phyloP scores from a whole-genome alignment of 2,113 vertebrate genomes.

The Pampusana beccarii region DNA sequence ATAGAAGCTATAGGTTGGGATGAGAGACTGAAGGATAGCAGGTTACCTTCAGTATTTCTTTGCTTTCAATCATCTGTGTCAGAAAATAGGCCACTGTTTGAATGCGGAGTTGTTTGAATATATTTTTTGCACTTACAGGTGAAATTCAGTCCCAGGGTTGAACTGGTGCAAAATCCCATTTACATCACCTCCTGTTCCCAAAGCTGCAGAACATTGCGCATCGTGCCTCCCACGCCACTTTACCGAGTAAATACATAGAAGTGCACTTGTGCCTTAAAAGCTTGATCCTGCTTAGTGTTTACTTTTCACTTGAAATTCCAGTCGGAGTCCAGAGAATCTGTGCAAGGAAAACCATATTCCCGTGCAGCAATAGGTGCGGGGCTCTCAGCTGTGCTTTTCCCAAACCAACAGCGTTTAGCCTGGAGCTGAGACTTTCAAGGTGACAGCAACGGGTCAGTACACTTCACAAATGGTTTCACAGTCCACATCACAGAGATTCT shows the following conservation, averaged over 20 bases:
- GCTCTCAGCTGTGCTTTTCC: not conserved
- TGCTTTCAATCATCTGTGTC: not conserved
- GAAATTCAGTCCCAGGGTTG: not conserved
- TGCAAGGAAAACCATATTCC: not conserved
- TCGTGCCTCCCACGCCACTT: not conserved
- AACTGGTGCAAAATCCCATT: not conserved
- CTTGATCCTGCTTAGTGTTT: not conserved
- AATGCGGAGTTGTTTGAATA: not conserved
- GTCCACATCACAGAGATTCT: not conserved
- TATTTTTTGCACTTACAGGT: not conserved
- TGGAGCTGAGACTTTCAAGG: not conserved
- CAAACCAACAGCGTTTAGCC: not conserved
- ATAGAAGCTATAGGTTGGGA: not conserved
- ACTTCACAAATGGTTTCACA: slow-evolving; percentile 23
- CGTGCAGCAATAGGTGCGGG: not conserved
- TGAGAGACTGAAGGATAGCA: not conserved
- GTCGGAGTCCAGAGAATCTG: not conserved
- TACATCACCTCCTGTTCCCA: not conserved
- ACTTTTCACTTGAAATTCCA: not conserved
- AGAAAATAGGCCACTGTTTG: rapidly evolving
- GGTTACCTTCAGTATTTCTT: not conserved
- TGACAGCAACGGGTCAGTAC: not conserved
- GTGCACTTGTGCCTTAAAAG: not conserved
- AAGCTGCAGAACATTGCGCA: not conserved
- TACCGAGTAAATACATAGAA: not conserved